Evolutionary conservation across 2,888 invertebrate genomes (phyloP).

Genomic region (Protula sp.): DNA sequence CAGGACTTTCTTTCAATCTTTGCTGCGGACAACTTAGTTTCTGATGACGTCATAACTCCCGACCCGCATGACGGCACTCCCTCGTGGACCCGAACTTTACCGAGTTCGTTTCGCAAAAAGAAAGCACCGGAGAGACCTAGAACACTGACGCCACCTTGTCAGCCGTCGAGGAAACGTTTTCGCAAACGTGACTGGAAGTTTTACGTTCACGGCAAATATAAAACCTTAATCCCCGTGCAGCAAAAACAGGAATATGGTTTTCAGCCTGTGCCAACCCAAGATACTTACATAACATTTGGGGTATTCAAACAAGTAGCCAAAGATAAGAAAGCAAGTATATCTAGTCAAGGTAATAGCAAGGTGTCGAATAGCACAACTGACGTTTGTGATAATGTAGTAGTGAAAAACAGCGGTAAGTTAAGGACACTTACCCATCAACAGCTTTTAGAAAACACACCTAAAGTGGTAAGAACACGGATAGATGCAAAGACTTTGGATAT

Average conservation of each 20-base stretch:
- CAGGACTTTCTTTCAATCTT: not conserved
- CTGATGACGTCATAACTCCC: not conserved
- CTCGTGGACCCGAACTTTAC: not conserved
- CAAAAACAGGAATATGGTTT: not conserved
- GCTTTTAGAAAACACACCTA: too few relatives aligned
- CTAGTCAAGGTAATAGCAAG: too few relatives aligned
- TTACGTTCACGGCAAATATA: not conserved
- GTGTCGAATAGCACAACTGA: too few relatives aligned
- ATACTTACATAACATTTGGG: too few relatives aligned
- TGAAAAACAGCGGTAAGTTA: too few relatives aligned
- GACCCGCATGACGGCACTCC: not conserved
- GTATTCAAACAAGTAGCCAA: too few relatives aligned
- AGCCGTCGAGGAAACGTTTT: not conserved
- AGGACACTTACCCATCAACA: too few relatives aligned
- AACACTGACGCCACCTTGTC: not conserved
- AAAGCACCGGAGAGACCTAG: not conserved
- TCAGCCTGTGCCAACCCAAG: too few relatives aligned
- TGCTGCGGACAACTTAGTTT: not conserved
- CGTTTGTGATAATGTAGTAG: too few relatives aligned
- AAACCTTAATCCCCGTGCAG: not conserved
- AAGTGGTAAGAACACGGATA: too few relatives aligned
- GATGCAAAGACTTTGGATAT: too few relatives aligned
- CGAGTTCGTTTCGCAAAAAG: not conserved
- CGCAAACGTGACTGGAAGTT: not conserved
- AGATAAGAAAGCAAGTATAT: too few relatives aligned